Base-by-base conservation (phyloP, 2,113 vertebrate genomes). In the Syrmaticus mikado region DNA sequence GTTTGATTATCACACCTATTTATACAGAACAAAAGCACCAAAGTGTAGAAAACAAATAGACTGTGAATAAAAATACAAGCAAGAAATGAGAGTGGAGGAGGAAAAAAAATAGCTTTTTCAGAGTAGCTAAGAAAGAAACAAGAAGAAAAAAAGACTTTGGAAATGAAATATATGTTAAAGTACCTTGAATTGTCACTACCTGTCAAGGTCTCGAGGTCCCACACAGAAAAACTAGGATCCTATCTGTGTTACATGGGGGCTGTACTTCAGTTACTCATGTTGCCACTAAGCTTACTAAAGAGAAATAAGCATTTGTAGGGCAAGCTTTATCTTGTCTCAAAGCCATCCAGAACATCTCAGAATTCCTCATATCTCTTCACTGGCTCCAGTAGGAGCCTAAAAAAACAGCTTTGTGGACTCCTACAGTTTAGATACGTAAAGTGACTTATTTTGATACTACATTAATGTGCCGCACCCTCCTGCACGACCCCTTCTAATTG, bases 381-480 rank as follows among this genome's bases (percentile, higher is more conserved):
- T 24, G 36, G 20, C 30, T 78, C 18, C 58, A 64, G 55, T 61
- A 87, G 41, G 8, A 87, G 46, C 21, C 82, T 77, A 30, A 83
- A 83, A 30, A 81, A 40, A 10, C 40, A 66, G 50, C 24, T 46
- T 0, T 57, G 25, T 52, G 40, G 41, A 45, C 1, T 1, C 15
- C 70, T 74, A 6, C 5, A 84, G n/a, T 6, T 28, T 9, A 55
- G 18, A 48, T 21, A 66, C 18, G 36, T 62, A n/a, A 72, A 72
- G 20, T 7, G 24, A 36, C 10, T 1, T 67, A 62, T 75, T 16
- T 67, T 71, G 64, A 57, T 25, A 36, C 34, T 43, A 87, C 8
- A 60, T 32, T 32, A 64, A 50, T 1, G 2, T 38, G 14, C 3
- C 11, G 2, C 25, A 68, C 0, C 0, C 13, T 61, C 41, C 61